phyloP scores from a whole-genome alignment of 2,888 invertebrate genomes.

The Oligia latruncula region DNA sequence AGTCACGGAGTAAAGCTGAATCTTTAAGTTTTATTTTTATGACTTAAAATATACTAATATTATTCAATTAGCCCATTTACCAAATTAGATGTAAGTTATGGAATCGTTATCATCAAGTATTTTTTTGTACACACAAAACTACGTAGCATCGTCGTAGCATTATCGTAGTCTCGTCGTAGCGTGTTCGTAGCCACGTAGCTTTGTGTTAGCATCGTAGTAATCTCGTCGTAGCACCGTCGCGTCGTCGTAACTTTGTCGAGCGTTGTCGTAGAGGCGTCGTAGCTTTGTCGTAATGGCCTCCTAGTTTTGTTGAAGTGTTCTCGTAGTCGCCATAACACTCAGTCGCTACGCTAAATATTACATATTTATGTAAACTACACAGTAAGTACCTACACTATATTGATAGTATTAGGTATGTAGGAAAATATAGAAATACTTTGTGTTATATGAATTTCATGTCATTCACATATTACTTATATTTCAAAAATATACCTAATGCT shows the following conservation, averaged over 20 bases:
- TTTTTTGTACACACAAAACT: constrained; percentile 5
- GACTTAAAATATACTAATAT: too few relatives aligned
- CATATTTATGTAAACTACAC: background rate
- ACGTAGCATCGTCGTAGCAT: background rate
- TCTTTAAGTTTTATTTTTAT: too few relatives aligned
- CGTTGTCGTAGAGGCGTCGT: background rate
- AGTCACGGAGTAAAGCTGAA: too few relatives aligned
- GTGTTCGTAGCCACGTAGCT: background rate
- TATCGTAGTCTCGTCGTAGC: background rate
- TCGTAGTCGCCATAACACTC: background rate
- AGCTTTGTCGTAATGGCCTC: too few relatives aligned
- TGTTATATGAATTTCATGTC: background rate
- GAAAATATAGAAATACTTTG: background rate
- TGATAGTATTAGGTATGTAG: background rate
- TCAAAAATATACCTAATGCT: background rate
- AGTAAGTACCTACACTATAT: background rate
- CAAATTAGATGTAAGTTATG: background rate
- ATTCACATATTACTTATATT: background rate
- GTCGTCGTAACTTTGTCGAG: background rate
- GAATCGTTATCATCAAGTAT: background rate
- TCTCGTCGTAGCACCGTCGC: background rate
- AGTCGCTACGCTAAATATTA: background rate
- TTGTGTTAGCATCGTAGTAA: background rate
- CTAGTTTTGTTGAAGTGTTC: background rate
- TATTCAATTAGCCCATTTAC: background rate